Conservation (phyloP, 2,888 invertebrate genomes). For the Magallana nippona region DNA sequence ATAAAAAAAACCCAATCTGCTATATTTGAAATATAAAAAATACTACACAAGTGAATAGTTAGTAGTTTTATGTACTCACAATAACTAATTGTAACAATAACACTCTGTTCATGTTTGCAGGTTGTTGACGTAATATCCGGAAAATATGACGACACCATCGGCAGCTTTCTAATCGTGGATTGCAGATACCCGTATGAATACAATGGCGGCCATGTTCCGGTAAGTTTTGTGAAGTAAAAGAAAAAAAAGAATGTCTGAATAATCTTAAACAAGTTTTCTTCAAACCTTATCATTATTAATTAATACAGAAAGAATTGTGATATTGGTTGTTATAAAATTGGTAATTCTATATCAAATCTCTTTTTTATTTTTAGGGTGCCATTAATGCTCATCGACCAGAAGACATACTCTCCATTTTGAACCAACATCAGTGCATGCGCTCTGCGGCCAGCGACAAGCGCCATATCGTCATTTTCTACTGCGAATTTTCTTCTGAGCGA, state of each 20-base stretch:
- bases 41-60: not conserved
- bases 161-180: conserved; percentile 90
- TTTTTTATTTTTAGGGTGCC: conserved; percentile 13
- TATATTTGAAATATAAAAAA: not conserved
- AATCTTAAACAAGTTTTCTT: too few relatives aligned
- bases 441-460: conserved; percentile 26
- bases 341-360: too few relatives aligned
- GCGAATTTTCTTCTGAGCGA: conserved; percentile 54
- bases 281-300: too few relatives aligned
- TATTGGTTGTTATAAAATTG: too few relatives aligned
- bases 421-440: not conserved
- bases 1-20: too few relatives aligned
- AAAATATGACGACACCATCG: conserved; percentile 84
- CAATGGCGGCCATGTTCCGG: conserved; percentile 92
- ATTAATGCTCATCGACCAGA: conserved; percentile 16
- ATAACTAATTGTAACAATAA: too few relatives aligned
- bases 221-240: conserved; percentile 39
- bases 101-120: not conserved
- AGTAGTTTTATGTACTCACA: not conserved
- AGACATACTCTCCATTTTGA: not conserved
- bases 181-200: conserved; percentile 97
- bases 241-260: not conserved
- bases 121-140: conserved; percentile 84
- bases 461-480: conserved; percentile 52
- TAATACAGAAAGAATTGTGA: too few relatives aligned